Conservation (phyloP, 1,140 invertebrate species). For the Caerostris darwini region DNA sequence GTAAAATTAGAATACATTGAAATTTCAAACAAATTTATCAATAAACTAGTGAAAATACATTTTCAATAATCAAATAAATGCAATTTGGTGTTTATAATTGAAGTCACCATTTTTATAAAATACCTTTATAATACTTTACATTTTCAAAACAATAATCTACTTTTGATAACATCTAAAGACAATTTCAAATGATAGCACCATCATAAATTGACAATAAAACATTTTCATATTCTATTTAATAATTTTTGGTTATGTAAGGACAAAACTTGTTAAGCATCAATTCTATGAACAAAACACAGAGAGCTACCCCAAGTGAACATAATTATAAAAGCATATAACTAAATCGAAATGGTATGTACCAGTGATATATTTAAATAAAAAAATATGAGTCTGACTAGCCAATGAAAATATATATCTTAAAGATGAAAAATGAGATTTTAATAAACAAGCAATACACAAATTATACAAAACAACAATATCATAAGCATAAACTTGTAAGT, state of each 20-base stretch:
- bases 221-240: not conserved
- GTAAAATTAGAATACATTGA: not conserved
- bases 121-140: too few species aligned
- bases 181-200: conserved; percentile 34
- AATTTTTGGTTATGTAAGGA: not conserved
- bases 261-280: not conserved
- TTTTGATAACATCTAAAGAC: too few species aligned
- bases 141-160: not conserved
- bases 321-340: conserved; percentile 19
- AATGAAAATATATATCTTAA: conserved; percentile 59
- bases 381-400: conserved; percentile 60
- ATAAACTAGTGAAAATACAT: not conserved
- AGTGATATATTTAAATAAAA: conserved; percentile 61
- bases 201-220: conserved; percentile 6
- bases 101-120: too few species aligned
- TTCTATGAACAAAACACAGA: conserved; percentile 10
- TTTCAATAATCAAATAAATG: not conserved
- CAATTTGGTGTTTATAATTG: not conserved
- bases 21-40: not conserved
- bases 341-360: conserved; percentile 20
- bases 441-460: conserved; percentile 23
- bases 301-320: conserved; percentile 36
- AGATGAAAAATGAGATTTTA: conserved; percentile 47
- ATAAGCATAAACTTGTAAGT: conserved; percentile 21
- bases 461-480: conserved; percentile 12